phyloP scores from a whole-genome alignment of 2,797 vertebrate genomes.

The Clarias pachynema region DNA sequence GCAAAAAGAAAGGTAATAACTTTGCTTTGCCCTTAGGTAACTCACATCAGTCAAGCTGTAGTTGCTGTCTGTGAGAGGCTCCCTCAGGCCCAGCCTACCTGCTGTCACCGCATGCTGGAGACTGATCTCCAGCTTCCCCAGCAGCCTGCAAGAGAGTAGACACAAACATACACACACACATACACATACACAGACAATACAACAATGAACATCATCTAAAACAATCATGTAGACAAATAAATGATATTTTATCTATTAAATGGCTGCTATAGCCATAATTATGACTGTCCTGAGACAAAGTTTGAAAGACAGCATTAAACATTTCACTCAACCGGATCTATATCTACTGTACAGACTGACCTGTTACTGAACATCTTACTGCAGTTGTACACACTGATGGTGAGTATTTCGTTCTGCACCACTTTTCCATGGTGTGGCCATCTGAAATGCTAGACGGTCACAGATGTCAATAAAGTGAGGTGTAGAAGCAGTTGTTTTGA shows the following conservation, averaged over 20 bases:
- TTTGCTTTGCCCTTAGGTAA: constrained; percentile 17
- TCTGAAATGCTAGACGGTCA: constrained; percentile 76
- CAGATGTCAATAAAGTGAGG: constrained; percentile 9
- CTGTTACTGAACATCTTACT: constrained; percentile 90
- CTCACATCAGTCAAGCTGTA: constrained; percentile 82
- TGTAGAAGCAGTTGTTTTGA: not conserved
- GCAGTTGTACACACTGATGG: constrained; percentile 86
- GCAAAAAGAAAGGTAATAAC: constrained; percentile 5
- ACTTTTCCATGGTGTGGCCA: constrained; percentile 90
- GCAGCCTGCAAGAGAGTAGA: constrained; percentile 70
- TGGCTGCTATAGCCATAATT: not conserved
- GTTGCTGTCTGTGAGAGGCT: constrained; percentile 83
- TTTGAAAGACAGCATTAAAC: not conserved
- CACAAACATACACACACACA: constrained; percentile 26
- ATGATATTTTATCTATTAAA: not conserved
- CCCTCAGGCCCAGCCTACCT: constrained; percentile 81
- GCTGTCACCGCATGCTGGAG: constrained; percentile 84
- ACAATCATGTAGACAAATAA: not conserved
- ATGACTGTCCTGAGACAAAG: not conserved
- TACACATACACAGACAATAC: not conserved
- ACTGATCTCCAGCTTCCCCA: constrained; percentile 85
- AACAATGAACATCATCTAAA: not conserved
- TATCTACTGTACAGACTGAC: constrained; percentile 68
- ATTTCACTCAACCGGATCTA: not conserved
- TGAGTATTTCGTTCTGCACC: constrained; percentile 77